Base-by-base conservation (phyloP, 2,888 invertebrate genomes). In the Lithophane leautieri region DNA sequence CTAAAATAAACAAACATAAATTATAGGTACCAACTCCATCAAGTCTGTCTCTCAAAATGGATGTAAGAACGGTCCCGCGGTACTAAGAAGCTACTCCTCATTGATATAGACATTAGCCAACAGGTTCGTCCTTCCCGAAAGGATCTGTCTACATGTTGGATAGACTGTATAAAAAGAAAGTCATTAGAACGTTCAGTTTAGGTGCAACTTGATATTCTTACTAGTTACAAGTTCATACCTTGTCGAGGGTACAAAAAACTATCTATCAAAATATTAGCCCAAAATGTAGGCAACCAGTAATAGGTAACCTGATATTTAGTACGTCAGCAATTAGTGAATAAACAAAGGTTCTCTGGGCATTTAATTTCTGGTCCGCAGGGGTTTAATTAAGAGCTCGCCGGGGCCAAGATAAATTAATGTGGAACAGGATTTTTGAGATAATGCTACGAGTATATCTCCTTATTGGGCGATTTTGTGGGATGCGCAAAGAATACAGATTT, bases 281-380 rank as follows among this genome's bases (percentile, higher is more conserved):
- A 74, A 77, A 78, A 70, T 73, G 70, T 70, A 63, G 47, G 73
- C 66, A 42, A 78, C 72, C 77, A 80, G 81, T 84, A 83, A 86
- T 83, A 71, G 82, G 88, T 81, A 85, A 88, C 76, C 77, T 75
- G 73, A 89, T 89, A 89, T 83, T 81, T 80, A 89, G 87, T 88
- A 84, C 86, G 87, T 88, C 88, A 84, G 90, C 90, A 91, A 92
- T 92, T 91, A 92, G 91, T 80, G 86, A 88, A 89, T 86, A 90
- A 91, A 89, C 88, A 86, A 83, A 88, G 86, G 87, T 84, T 86
- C 80, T 78, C 76, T 71, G 76, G 79, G 86, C 83, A 85, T 90
- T 89, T 86, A 86, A 89, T 90, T 89, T 88, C 89, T 87, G 85
- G 88, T 85, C 89, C 86, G 76, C 70, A 81, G 81, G 78, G 88